phyloP scores from a whole-genome alignment of 2,113 vertebrate species.

The Abramis brama region DNA sequence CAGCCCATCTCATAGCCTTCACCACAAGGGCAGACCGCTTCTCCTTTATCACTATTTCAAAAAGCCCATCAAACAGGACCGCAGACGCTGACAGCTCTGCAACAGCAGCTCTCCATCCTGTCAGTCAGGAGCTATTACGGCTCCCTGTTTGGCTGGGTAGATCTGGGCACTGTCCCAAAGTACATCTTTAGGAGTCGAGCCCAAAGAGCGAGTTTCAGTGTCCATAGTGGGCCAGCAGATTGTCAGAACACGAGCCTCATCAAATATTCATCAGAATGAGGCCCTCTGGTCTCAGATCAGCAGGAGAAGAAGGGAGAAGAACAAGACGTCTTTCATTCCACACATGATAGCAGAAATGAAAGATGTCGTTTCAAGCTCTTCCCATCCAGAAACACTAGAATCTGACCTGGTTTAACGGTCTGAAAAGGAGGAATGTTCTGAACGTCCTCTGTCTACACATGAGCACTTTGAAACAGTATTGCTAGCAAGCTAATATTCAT shows the following conservation, averaged over 20 bases:
- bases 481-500: neutral
- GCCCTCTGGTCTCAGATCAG: conserved; percentile 24
- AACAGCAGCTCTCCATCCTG: conserved; percentile 6
- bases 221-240: conserved; percentile 23
- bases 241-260: conserved; percentile 38
- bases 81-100: conserved; percentile 28
- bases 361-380: conserved; percentile 13
- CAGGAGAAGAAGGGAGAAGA: conserved; percentile 1
- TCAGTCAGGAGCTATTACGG: conserved; percentile 38
- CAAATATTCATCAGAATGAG: conserved; percentile 45
- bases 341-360: conserved; percentile 13
- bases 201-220: neutral
- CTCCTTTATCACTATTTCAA: conserved; percentile 40
- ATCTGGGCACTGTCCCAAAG: conserved; percentile 32
- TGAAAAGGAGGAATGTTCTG: neutral
- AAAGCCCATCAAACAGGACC: neutral
- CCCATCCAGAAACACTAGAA: neutral
- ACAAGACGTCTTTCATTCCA: conserved; percentile 13
- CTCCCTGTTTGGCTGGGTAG: conserved; percentile 1
- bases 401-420: neutral
- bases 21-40: conserved; percentile 39
- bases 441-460: neutral
- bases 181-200: neutral
- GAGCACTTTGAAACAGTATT: neutral
- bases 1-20: conserved; percentile 11